Conservation (phyloP, 1,140 invertebrate genomes). For the Delia radicum region DNA sequence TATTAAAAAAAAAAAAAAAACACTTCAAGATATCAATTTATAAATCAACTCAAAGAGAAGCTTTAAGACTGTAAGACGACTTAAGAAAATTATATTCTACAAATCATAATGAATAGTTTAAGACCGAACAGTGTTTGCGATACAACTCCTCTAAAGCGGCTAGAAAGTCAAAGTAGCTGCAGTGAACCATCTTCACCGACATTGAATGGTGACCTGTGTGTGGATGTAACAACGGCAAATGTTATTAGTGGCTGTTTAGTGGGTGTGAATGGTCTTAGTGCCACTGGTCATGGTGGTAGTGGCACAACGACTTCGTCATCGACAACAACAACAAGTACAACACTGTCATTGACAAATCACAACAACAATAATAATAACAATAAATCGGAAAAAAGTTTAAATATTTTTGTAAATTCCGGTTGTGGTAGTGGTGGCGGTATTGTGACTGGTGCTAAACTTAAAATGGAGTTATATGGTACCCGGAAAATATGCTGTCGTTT, state of each 20-base stretch:
- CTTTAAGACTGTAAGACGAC: too few species aligned
- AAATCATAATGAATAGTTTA: slow-evolving; percentile 39
- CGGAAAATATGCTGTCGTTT: slow-evolving; percentile 37
- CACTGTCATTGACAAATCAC: slow-evolving; percentile 6
- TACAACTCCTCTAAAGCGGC: slow-evolving; percentile 46
- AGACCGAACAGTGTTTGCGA: slow-evolving; percentile 43
- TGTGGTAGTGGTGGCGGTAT: background rate
- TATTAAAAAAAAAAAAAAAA: background rate
- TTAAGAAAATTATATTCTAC: too few species aligned
- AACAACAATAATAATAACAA: slow-evolving; percentile 41
- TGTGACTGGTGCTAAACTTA: background rate
- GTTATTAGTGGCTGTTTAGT: background rate
- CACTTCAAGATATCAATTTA: too few species aligned
- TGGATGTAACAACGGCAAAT: slow-evolving; percentile 23
- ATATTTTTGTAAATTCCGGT: slow-evolving; percentile 4
- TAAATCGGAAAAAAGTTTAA: slow-evolving; percentile 40
- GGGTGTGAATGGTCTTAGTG: background rate
- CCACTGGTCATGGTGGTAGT: background rate
- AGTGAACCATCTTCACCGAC: slow-evolving; percentile 46
- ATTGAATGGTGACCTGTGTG: background rate
- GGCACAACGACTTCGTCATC: slow-evolving; percentile 3
- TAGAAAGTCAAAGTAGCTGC: slow-evolving; percentile 48
- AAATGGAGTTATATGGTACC: slow-evolving; percentile 14
- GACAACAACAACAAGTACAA: slow-evolving; percentile 15
- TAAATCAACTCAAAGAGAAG: too few species aligned